phyloP scores from a whole-genome alignment of 2,113 vertebrate genomes.

The Paracanthobrama guichenoti region DNA sequence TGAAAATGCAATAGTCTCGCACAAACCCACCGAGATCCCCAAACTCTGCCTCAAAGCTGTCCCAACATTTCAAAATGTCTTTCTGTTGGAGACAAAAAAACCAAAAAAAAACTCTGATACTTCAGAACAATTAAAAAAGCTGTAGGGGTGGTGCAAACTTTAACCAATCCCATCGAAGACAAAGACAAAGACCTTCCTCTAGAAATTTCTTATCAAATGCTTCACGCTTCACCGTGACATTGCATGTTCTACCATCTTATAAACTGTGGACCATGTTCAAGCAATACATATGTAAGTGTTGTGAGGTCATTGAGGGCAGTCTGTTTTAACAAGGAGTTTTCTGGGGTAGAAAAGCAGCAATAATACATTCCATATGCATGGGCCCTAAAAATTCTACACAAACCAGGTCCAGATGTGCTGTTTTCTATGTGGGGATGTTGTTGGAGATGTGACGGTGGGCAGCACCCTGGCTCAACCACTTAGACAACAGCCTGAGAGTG shows the following conservation, averaged over 20 bases:
- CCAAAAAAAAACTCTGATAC: too few species aligned
- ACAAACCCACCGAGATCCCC: neutral
- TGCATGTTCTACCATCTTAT: slow-evolving; percentile 12
- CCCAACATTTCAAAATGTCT: neutral
- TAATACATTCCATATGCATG: slow-evolving; percentile 52
- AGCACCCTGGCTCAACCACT: slow-evolving; percentile 58
- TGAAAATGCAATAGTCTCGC: neutral
- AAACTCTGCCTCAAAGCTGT: neutral
- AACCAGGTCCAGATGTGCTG: slow-evolving; percentile 73
- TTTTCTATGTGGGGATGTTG: neutral
- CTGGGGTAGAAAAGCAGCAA: neutral
- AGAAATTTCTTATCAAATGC: slow-evolving; percentile 2
- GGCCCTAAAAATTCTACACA: slow-evolving; percentile 41
- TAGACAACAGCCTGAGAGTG: slow-evolving; percentile 15
- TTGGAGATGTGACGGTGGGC: slow-evolving; percentile 39
- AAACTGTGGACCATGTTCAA: neutral
- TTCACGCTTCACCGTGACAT: slow-evolving; percentile 16
- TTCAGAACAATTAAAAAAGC: neutral
- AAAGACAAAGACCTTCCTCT: neutral
- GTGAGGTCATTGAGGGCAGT: slow-evolving; percentile 29
- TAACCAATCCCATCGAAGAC: slow-evolving; percentile 25
- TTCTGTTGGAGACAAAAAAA: neutral
- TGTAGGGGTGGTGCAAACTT: slow-evolving; percentile 31
- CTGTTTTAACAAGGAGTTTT: neutral
- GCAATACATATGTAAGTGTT: neutral